Conservation (phyloP, 2,113 vertebrate genomes). For the Tringa solitaria region DNA sequence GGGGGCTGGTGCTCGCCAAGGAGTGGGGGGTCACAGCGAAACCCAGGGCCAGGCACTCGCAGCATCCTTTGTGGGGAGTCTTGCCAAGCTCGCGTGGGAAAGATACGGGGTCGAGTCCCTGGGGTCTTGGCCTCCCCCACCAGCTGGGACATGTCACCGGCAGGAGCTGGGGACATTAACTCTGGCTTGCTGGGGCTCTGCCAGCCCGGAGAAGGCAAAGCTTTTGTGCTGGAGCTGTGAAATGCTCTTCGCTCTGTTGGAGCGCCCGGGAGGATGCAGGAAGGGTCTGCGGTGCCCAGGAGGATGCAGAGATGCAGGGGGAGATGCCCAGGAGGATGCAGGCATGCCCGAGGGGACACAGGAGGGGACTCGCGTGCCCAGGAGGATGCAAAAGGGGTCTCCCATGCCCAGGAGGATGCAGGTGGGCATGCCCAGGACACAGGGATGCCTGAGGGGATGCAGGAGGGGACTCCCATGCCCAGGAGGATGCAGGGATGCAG, state of each 20-base stretch:
- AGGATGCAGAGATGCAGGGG: neutral
- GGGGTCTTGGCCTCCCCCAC: neutral
- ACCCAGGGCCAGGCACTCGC: neutral
- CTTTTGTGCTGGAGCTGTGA: neutral
- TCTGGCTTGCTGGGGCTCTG: neutral
- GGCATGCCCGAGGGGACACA: neutral
- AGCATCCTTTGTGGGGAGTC: neutral
- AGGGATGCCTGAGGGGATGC: neutral
- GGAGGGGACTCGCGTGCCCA: neutral
- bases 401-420: neutral
- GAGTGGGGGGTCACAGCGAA: neutral
- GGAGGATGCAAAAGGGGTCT: neutral
- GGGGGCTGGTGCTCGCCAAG: neutral
- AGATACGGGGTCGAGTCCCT: fast-evolving
- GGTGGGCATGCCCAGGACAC: no score
- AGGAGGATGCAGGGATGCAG: no score
- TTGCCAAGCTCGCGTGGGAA: constrained; percentile 33
- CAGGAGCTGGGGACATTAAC: neutral
- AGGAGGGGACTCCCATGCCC: neutral
- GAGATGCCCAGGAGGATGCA: no score
- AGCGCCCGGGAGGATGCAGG: neutral
- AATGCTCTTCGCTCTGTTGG: neutral
- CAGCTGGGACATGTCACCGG: neutral
- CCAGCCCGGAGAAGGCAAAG: neutral
- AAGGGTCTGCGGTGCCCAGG: neutral